Conservation (phyloP, 23 tunicate genomes). For the Oikopleura albicans region DNA sequence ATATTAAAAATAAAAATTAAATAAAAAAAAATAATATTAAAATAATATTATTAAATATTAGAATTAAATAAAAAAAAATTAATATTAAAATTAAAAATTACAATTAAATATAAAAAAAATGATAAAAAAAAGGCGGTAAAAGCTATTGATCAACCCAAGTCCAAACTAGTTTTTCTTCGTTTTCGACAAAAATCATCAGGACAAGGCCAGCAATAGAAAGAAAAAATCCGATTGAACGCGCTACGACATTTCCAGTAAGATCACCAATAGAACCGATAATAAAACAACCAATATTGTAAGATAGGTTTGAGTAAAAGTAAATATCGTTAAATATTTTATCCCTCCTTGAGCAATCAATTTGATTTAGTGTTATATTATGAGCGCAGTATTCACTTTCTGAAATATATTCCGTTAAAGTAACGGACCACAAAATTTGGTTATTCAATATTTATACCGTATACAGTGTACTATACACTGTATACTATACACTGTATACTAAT, state of each 20-base stretch:
- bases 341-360: not conserved
- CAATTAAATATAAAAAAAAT: too few species aligned
- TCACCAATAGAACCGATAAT: not conserved
- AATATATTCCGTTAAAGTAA: not conserved
- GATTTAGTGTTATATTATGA: too few species aligned
- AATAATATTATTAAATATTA: too few species aligned
- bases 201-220: not conserved
- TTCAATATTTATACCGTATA: too few species aligned
- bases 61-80: too few species aligned
- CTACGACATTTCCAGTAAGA: not conserved
- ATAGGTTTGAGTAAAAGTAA: not conserved
- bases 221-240: not conserved
- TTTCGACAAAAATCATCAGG: not conserved
- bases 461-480: too few species aligned
- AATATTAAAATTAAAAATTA: too few species aligned
- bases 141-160: not conserved
- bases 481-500: too few species aligned
- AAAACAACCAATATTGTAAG: not conserved
- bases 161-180: not conserved
- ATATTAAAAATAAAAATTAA: too few species aligned
- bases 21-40: too few species aligned
- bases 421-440: not conserved
- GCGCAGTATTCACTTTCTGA: too few species aligned
- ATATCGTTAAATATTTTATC: constrained; percentile 4
- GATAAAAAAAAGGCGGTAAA: too few species aligned